Evolutionary conservation across 2,888 invertebrate genomes (phyloP).

Genomic region (Dinocampus coccinellae): DNA sequence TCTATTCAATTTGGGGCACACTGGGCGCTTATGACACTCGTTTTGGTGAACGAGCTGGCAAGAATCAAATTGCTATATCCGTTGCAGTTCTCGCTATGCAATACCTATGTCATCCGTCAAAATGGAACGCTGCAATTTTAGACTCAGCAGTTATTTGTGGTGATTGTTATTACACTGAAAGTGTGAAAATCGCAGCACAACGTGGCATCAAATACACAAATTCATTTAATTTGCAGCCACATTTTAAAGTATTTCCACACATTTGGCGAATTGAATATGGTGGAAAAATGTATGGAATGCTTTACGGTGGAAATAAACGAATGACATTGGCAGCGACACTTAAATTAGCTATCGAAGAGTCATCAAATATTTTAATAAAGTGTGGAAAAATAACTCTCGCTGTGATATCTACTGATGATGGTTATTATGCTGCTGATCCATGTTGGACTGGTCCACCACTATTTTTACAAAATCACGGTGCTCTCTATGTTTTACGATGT

Average conservation of each 20-base stretch:
- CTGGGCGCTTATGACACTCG: conserved; percentile 58
- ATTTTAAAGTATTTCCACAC: conserved; percentile 58
- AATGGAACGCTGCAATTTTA: conserved; percentile 61
- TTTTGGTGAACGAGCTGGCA: conserved; percentile 58
- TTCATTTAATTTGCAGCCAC: conserved; percentile 54
- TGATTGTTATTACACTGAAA: conserved; percentile 60
- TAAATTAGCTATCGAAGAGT: conserved; percentile 46
- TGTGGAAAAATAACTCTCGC: conserved; percentile 57
- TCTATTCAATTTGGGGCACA: conserved; percentile 65
- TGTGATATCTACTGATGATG: conserved; percentile 50
- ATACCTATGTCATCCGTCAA: conserved; percentile 58
- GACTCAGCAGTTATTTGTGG: conserved; percentile 64
- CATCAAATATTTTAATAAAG: conserved; percentile 55
- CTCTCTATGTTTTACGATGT: conserved; percentile 62
- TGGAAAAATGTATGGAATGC: conserved; percentile 52
- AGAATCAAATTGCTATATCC: conserved; percentile 61
- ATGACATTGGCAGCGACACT: conserved; percentile 50
- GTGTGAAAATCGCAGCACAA: conserved; percentile 46
- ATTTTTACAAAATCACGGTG: conserved; percentile 56
- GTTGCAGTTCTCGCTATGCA: conserved; percentile 57
- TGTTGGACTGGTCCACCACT: conserved; percentile 63
- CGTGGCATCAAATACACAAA: conserved; percentile 49
- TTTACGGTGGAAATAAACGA: conserved; percentile 52
- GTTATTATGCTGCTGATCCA: conserved; percentile 61
- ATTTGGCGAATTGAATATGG: conserved; percentile 59